These are phyloP conservation scores for Rhincodon typus DNA, from an alignment of 2,797 vertebrate genomes.

Conservation along the genomic window DNA sequence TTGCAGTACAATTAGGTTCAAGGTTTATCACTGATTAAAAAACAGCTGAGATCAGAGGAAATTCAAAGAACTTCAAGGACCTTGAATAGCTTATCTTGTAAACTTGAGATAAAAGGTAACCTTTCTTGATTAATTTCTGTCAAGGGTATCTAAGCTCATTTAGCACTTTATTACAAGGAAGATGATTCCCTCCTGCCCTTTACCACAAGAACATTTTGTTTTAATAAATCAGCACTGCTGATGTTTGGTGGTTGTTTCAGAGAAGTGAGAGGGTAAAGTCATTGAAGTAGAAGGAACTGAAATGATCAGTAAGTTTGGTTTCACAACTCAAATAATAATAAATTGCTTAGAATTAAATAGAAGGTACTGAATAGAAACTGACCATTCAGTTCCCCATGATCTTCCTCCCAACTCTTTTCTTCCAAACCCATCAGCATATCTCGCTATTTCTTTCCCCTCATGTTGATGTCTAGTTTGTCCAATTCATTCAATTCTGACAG, in stretches of 20 bases:
- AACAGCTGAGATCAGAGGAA: background rate
- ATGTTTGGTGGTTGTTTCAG: background rate
- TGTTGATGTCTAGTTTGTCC: background rate
- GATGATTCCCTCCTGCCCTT: background rate
- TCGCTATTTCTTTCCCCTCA: background rate
- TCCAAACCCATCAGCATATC: background rate
- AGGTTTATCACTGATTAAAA: constrained; percentile 32
- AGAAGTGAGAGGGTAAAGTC: background rate
- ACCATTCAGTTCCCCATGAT: background rate
- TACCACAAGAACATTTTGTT: background rate
- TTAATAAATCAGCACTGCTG: background rate
- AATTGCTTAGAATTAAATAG: background rate
- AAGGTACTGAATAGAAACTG: background rate
- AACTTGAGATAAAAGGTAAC: background rate
- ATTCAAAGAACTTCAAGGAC: constrained; percentile 21
- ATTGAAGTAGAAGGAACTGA: background rate
- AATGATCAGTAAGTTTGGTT: background rate
- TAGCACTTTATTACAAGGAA: background rate
- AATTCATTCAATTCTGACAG: background rate
- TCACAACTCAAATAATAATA: background rate
- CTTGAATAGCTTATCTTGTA: background rate
- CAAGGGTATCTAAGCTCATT: background rate
- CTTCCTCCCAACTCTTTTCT: background rate
- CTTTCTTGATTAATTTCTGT: background rate
- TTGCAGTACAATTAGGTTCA: background rate